Percentiles rank a stretch among this genome's conserved stretches.
phyloP scores from a whole-genome alignment of 2,888 invertebrate species.

The Agriopis aurantiaria region DNA sequence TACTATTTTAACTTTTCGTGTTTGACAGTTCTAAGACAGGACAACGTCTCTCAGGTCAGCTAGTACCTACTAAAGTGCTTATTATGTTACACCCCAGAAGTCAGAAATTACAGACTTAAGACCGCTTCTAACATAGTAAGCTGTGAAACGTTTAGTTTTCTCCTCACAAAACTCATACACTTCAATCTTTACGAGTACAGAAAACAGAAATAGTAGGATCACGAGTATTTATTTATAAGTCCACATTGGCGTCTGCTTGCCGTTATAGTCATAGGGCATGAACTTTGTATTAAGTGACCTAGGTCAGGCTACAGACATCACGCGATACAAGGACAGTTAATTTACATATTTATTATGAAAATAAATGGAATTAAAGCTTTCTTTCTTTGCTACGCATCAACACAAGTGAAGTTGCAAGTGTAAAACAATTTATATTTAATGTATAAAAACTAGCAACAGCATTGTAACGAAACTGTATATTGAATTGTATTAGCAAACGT shows the following conservation, averaged over 20 bases:
- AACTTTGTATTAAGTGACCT: slow-evolving; percentile 41
- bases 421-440: too few species aligned
- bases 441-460: too few species aligned
- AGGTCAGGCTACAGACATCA: slow-evolving; percentile 36
- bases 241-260: slow-evolving; percentile 22
- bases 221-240: slow-evolving; percentile 24
- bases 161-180: slow-evolving; percentile 1
- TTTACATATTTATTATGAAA: background rate
- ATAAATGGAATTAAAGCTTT: background rate
- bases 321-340: slow-evolving; percentile 1
- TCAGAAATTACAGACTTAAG: background rate
- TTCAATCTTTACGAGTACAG: slow-evolving; percentile 4
- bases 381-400: background rate
- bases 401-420: too few species aligned
- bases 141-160: background rate
- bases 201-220: slow-evolving; percentile 20
- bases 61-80: too few species aligned
- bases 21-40: too few species aligned
- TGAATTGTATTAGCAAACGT: too few species aligned
- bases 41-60: too few species aligned
- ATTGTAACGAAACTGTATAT: too few species aligned
- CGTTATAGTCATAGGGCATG: slow-evolving; percentile 31
- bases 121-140: background rate
- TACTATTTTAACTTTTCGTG: too few species aligned
- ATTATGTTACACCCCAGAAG: background rate